These are phyloP conservation scores for Lepilemur septentrionalis DNA, from an alignment of 2,797 vertebrate species.

Conservation along the genomic window DNA sequence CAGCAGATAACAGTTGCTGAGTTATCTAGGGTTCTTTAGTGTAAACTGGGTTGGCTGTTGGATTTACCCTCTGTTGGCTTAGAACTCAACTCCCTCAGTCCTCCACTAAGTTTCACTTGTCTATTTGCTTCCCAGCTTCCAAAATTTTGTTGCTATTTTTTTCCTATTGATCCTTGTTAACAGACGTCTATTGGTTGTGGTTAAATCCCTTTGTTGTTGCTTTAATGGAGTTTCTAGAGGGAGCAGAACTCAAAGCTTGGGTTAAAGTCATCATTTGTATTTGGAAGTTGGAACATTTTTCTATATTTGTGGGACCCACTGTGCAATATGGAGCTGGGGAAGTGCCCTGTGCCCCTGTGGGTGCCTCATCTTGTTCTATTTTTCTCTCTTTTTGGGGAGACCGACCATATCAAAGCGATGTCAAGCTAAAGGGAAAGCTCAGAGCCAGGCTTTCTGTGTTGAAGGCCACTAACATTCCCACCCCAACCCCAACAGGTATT, in stretches of 20 bases:
- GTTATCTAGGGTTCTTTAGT: background rate
- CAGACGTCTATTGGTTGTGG: background rate
- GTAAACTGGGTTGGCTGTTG: background rate
- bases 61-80: background rate
- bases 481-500: background rate
- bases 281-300: background rate
- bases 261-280: background rate
- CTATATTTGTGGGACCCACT: background rate
- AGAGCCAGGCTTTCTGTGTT: background rate
- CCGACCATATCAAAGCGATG: background rate
- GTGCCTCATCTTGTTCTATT: background rate
- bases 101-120: background rate
- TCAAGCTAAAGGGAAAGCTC: background rate
- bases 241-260: background rate
- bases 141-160: background rate
- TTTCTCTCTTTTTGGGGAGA: background rate
- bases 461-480: background rate
- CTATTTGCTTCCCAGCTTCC: background rate
- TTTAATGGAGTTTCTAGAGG: conserved; percentile 3
- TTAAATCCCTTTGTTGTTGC: background rate
- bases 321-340: background rate
- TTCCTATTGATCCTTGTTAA: background rate
- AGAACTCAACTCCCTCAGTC: background rate
- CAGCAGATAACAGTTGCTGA: background rate
- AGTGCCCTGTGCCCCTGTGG: background rate